Evolutionary conservation across 1,140 invertebrate genomes (phyloP), one percentile per base, ranked within the genome.

Genomic region (Drosophila teissieri): DNA sequence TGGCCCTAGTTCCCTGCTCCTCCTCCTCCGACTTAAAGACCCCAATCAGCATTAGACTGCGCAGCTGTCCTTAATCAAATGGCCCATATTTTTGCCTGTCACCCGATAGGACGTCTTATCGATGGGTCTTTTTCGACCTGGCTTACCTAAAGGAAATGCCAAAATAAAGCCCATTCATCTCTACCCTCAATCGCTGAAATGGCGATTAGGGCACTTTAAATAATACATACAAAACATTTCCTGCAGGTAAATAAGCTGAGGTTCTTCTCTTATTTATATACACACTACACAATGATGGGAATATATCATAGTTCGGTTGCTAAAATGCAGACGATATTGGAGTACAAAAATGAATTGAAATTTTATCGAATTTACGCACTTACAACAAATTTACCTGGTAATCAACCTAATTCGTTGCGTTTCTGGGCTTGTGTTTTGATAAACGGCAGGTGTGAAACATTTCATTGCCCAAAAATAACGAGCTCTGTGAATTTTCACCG

Each of bases 381-480:
- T 57, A 48, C 17, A 56, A 36, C 19, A 19, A 48, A 17, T 36
- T 56, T 7, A n/a, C 12, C 14, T 36, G 27, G 42, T 6, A 14
- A 36, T 31, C 31, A 31, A 31, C 31, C 31, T 10, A 31, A 31
- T 31, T 31, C 8, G 0, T 31, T 31, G n/a, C 4, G 24, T 36
- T 10, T 22, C 22, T 31, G 40, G 31, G 31, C 15, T 45, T 58
- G 62, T 53, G 14, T 53, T 75, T 75, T 76, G 72, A 76, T 15
- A 48, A 67, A 58, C 42, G 61, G 61, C 62, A 67, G 73, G 73
- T 76, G 73, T 76, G 73, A 76, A 76, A 56, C 73, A 68, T 67
- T 76, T 76, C 73, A 76, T 48, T 76, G 73, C 44, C 73, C 48
- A 34, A 76, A 76, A 76, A 58, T 76, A 76, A 75, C 61, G 61